Conservation (phyloP, 2,888 invertebrate genomes). For the Drosophila gaucha region DNA sequence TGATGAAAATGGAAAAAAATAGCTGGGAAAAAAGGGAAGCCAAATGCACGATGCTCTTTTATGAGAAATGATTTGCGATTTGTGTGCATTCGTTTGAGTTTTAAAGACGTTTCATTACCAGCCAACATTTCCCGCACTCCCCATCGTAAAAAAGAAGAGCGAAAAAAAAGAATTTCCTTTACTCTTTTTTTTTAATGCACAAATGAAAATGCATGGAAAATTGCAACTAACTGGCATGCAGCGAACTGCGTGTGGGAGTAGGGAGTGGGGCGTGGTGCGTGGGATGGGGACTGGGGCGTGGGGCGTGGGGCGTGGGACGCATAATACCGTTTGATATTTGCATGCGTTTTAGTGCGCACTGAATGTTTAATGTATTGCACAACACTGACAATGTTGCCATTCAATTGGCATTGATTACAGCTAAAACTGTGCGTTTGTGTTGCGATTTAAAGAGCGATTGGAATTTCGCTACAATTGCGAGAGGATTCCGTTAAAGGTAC, state of each 20-base stretch:
- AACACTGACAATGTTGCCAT: constrained; percentile 49
- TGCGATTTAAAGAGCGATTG: constrained; percentile 22
- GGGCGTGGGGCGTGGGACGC: not conserved
- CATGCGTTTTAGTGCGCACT: constrained; percentile 63
- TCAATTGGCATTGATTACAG: constrained; percentile 65
- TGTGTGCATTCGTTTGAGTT: constrained; percentile 78
- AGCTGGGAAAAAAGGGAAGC: constrained; percentile 22
- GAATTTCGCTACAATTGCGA: no score
- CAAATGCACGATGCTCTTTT: constrained; percentile 64
- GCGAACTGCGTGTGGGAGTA: not conserved
- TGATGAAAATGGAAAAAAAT: constrained; percentile 17
- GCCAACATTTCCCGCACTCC: constrained; percentile 59
- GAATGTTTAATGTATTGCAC: constrained; percentile 63
- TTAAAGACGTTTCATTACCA: constrained; percentile 78
- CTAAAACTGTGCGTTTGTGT: constrained; percentile 24
- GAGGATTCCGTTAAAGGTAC: no score
- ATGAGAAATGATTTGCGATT: constrained; percentile 78
- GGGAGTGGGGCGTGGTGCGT: not conserved
- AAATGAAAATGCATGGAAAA: constrained; percentile 73
- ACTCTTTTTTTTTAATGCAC: constrained; percentile 10
- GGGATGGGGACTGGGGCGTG: not conserved
- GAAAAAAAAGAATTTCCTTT: constrained; percentile 9
- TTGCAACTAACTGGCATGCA: constrained; percentile 44
- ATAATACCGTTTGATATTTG: constrained; percentile 49
- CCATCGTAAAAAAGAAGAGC: constrained; percentile 46